Evolutionary conservation across 1,140 invertebrate species (phyloP), one percentile per base, ranked within the genome.

Genomic region (Euschistus heros): DNA sequence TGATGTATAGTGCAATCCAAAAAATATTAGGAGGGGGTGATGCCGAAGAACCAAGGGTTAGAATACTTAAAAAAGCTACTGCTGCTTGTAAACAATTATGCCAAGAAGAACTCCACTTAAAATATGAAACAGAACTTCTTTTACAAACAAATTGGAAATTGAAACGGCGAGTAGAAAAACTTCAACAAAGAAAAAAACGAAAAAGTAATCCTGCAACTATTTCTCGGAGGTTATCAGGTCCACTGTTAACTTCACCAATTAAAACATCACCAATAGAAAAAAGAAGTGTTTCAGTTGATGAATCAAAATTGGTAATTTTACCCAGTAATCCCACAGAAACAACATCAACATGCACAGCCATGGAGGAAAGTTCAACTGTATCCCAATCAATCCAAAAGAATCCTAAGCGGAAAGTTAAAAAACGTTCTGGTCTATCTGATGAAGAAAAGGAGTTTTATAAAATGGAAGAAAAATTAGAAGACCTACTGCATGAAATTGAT

Each of bases 381-480:
- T 13, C 33, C 1, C 1, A 6, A 37, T 13, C 47, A 18, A 3
- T 5, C 26, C 24, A 8, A 8, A 57, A 57, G 14, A 57, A 57
- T 26, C 24, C 54, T 57, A 57, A 26, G 24, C 20, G 24, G 2
- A 57, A 57, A 24, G 18, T 24, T 24, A 57, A 57, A 26, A 57
- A 26, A 24, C 54, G 24, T 17, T 17, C 20, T 18, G 54, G 54
- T 24, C 18, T 57, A 17, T 24, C 54, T 24, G 54, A 57, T 22
- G 54, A 57, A 57, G 54, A 57, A 57, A 57, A 24, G 24, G 54
- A 57, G 24, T 57, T 57, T 57, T 57, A 15, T 27, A 57, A 20
- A 24, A 17, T 57, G 15, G 54, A 57, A 57, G 54, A 57, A 57
- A 57, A 57, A 57, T 24, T 57, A 10, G 54, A 57, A 26, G 54